phyloP scores from a whole-genome alignment of 2,797 vertebrate genomes.

The Mormyrus hasselquistii region DNA sequence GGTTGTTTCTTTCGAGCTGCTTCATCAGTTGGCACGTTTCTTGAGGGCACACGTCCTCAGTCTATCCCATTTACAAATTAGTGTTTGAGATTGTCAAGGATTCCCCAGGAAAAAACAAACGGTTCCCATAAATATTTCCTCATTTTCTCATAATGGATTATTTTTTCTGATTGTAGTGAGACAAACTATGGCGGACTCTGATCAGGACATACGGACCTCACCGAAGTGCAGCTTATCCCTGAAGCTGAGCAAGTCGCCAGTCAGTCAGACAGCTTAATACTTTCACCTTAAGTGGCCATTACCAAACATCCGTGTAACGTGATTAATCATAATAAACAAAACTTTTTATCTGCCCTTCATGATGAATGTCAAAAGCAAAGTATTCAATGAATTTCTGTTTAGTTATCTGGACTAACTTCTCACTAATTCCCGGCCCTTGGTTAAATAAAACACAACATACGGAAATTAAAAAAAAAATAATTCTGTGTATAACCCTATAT shows the following conservation, averaged over 20 bases:
- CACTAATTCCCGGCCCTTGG: slow-evolving; percentile 8
- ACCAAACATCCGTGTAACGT: slow-evolving; percentile 19
- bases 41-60: not conserved
- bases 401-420: not conserved
- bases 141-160: not conserved
- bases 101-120: slow-evolving; percentile 13
- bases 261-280: slow-evolving; percentile 15
- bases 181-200: not conserved
- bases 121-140: not conserved
- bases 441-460: slow-evolving; percentile 9
- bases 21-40: slow-evolving; percentile 12
- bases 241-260: not conserved
- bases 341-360: slow-evolving; percentile 15
- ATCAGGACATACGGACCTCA: slow-evolving; percentile 26
- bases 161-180: not conserved
- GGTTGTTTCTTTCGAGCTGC: not conserved
- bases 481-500: slow-evolving; percentile 29
- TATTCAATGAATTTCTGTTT: slow-evolving; percentile 24
- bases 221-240: slow-evolving; percentile 13
- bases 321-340: slow-evolving; percentile 8
- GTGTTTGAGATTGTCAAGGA: slow-evolving; percentile 34
- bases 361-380: slow-evolving; percentile 32
- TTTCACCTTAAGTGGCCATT: slow-evolving; percentile 9
- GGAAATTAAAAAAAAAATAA: slow-evolving; percentile 15
- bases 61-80: slow-evolving; percentile 9